These are phyloP conservation scores for Nesogale talazaci DNA, from an alignment of 2,113 vertebrate species.

Conservation along the genomic window DNA sequence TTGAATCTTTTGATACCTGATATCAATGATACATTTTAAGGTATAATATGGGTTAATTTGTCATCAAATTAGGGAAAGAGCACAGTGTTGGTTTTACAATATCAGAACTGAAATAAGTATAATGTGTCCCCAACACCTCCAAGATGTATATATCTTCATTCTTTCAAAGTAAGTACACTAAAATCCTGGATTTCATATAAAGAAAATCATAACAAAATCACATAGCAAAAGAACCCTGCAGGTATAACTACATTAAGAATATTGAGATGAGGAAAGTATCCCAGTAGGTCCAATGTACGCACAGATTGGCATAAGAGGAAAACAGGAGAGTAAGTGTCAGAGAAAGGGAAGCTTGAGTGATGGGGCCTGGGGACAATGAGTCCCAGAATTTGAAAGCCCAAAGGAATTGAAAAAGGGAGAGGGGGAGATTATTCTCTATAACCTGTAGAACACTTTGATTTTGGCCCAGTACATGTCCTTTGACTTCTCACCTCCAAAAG, in stretches of 20 bases:
- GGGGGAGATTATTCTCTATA: too few relatives aligned
- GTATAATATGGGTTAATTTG: not conserved
- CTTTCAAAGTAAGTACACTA: not conserved
- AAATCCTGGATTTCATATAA: not conserved
- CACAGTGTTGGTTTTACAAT: not conserved
- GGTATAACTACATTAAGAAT: not conserved
- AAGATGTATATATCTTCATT: not conserved
- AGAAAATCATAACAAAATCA: too few relatives aligned
- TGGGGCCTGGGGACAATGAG: not conserved
- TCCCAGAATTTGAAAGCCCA: not conserved
- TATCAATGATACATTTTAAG: not conserved
- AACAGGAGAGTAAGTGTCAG: not conserved
- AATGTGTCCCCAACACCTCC: not conserved
- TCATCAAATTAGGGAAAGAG: not conserved
- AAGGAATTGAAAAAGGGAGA: not conserved
- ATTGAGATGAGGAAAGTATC: not conserved
- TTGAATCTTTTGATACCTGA: too few relatives aligned
- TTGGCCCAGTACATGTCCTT: too few relatives aligned
- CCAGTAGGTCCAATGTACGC: not conserved
- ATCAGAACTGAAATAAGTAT: not conserved
- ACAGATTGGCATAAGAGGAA: not conserved
- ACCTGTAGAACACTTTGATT: too few relatives aligned
- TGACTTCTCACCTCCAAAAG: not conserved
- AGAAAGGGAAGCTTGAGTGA: not conserved
- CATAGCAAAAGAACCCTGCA: not conserved